Percentiles rank a stretch among this genome's conserved stretches.
These are phyloP conservation scores for Megalops atlanticus DNA, from an alignment of 2,113 vertebrate species.

Conservation along the genomic window DNA sequence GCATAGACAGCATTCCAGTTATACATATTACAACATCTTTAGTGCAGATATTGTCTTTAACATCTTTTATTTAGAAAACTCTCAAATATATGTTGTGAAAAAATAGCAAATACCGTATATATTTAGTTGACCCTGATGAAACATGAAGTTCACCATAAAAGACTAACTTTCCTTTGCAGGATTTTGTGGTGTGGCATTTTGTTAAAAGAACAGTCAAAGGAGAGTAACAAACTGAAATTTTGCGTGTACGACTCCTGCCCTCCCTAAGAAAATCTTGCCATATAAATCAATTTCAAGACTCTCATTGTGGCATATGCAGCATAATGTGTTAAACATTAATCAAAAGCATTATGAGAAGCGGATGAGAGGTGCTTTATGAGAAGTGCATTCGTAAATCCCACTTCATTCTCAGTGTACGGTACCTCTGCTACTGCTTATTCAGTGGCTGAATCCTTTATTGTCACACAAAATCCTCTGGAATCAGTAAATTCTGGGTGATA, in stretches of 20 bases:
- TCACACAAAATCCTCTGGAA: too few relatives aligned
- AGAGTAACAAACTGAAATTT: not conserved
- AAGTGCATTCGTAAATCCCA: conserved; percentile 1
- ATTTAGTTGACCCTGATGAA: too few relatives aligned
- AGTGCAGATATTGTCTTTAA: not conserved
- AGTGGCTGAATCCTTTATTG: too few relatives aligned
- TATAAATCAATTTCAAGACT: conserved; percentile 11
- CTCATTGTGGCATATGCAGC: not conserved
- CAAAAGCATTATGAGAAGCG: conserved; percentile 2
- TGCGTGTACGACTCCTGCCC: not conserved
- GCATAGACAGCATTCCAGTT: not conserved
- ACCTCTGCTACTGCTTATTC: too few relatives aligned
- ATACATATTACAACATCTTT: not conserved
- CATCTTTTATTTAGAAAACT: not conserved
- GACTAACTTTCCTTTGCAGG: not conserved
- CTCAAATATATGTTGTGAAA: not conserved
- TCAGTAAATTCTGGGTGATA: too few relatives aligned
- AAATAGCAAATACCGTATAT: not conserved
- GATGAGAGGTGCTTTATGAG: not conserved
- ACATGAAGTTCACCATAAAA: too few relatives aligned
- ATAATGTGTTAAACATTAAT: conserved; percentile 6
- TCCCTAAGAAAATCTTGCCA: not conserved
- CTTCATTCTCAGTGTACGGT: not conserved
- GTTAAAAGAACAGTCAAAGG: not conserved
- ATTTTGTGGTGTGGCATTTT: not conserved